Evolutionary conservation across 2,888 invertebrate species (phyloP).

Genomic region (Dusona sp.): DNA sequence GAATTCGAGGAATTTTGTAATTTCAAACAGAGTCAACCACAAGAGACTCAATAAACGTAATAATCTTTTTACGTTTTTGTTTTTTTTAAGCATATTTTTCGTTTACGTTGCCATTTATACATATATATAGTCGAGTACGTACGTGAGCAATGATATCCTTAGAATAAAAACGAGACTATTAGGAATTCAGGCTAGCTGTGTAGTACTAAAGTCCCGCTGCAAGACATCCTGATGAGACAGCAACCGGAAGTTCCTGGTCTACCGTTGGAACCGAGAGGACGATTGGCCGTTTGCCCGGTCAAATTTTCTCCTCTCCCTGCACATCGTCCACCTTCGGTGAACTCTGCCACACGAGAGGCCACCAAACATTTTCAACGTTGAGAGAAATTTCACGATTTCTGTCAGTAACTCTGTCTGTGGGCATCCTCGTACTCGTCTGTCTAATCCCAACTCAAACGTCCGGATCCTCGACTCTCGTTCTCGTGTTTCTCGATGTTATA

Average conservation of each 20-base stretch:
- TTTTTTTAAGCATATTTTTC: background rate
- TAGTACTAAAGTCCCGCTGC: slow-evolving; percentile 34
- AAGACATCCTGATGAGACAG: slow-evolving; percentile 57
- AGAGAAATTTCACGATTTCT: slow-evolving; percentile 38
- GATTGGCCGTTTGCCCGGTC: slow-evolving; percentile 67
- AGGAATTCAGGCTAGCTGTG: slow-evolving; percentile 53
- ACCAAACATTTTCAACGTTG: slow-evolving; percentile 29
- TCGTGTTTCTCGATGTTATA: background rate
- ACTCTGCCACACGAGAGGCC: slow-evolving; percentile 21
- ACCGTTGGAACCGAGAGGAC: slow-evolving; percentile 42
- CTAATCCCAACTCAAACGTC: slow-evolving; percentile 16
- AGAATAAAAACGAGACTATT: slow-evolving; percentile 49
- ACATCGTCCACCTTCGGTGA: slow-evolving; percentile 1
- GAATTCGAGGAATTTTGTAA: slow-evolving; percentile 9
- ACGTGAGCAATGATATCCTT: slow-evolving; percentile 4
- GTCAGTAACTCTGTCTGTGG: slow-evolving; percentile 23
- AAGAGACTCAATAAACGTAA: background rate
- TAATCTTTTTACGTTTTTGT: background rate
- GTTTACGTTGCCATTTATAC: background rate
- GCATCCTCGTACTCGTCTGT: slow-evolving; percentile 17
- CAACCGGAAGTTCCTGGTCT: slow-evolving; percentile 45
- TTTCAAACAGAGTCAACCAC: background rate
- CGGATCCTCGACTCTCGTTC: slow-evolving; percentile 2
- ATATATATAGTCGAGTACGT: background rate
- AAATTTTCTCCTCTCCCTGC: slow-evolving; percentile 45